Base-by-base conservation (phyloP, 1,140 invertebrate genomes). In the Zaprionus inermis region DNA sequence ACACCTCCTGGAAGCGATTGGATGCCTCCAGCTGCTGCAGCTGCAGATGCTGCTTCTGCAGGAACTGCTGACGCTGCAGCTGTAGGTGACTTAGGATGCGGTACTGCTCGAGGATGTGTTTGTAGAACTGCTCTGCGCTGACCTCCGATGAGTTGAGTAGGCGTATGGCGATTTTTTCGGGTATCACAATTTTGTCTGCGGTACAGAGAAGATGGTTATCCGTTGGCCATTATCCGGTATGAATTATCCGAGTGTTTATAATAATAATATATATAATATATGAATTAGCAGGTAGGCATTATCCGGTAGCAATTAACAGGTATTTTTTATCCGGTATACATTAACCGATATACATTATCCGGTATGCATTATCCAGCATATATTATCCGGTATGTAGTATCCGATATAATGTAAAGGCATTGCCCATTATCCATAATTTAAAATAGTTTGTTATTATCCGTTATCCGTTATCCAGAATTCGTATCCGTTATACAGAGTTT, bases 111-210 rank as follows among this genome's bases (percentile, higher is more conserved):
- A 91, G 76, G 64, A 92, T 92, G 70, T 91, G 86, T 72, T 77
- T 88, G 70, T 92, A 92, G 79, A 92, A 92, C 89, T 91, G 86
- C 77, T 92, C 91, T 36, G 89, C 89, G 72, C 79, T 90, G 60
- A 92, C 84, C 81, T 92, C 91, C 69, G 91, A 91, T 79, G 86
- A 89, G 72, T 92, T 92, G 12, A 92, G 63, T 67, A 92, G 78
- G 56, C 86, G 89, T 71, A 92, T 92, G 67, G 91, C 91, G 41
- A 92, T 92, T 83, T 92, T 89, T 72, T 92, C 91, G 72, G 91
- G 91, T 91, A 92, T 92, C 81, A 92, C 90, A 89, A 92, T 91
- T 91, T 91, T 92, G 67, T 92, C 91, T 92, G 38, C 10, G n/a
- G 5, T 20, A 9, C 10, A 16, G n/a, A 5, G 30, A 6, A 32